Evolutionary conservation across 2,888 invertebrate species (phyloP), one percentile per base, ranked within the genome.

Genomic region (Drosophila paramelanica): DNA sequence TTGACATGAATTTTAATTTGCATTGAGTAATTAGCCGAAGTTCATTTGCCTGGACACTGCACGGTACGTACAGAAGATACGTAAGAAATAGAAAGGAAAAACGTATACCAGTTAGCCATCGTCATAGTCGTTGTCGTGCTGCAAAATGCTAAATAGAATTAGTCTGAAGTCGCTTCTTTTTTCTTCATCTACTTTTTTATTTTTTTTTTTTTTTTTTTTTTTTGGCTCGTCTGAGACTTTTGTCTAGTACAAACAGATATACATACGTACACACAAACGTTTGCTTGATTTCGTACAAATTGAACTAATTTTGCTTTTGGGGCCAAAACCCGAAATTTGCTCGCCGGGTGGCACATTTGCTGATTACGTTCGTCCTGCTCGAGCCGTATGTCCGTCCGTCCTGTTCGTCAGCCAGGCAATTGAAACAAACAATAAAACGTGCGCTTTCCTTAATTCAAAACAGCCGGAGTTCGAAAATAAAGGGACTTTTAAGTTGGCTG

Each of bases 1-100:
- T 81, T 89, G 88, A 78, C 89, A 89, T 88, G 88, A 88, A 88
- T 88, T 88, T 88, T 89, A 88, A 90, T 88, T 90, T 88, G 81
- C 89, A 90, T 88, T 89, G 88, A 88, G 88, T 90, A 88, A 88
- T 88, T 88, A 88, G 90, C 82, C 83, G 66, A 75, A 86, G 74
- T 79, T 85, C 81, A 78, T 84, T 88, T 87, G 80, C 77, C 66
- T 65, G 69, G 60, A 61, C 77, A 33, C 27, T 41, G 55, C 39
- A 51, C 20, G 52, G 31, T 36, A 6, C 51, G 53, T 31, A 27
- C 67, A 38, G 49, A 39, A 52, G 43, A 47, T 13, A 47, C 58
- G 65, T 49, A 20, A 17, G 47, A 41, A 51, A 56, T 14, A 39
- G 25, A 50, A 69, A 46, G 10, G 10, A 42, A 23, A 25, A 49